phyloP scores from a whole-genome alignment of 2,888 invertebrate genomes.

The Nemoura dubitans region DNA sequence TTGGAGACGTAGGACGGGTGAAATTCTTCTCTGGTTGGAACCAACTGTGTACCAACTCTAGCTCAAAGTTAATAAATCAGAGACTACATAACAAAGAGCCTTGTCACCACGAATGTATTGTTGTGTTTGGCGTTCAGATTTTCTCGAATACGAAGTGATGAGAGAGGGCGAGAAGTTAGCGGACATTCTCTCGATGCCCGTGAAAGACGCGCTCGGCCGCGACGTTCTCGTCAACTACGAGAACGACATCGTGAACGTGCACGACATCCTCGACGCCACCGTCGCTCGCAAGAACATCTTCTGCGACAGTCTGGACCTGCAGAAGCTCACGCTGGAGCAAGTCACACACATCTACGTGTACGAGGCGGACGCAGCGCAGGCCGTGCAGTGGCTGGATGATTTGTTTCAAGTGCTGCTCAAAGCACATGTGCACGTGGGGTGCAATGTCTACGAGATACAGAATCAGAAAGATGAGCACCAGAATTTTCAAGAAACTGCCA shows the following conservation, averaged over 20 bases:
- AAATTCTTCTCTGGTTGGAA: too few relatives aligned
- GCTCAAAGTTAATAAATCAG: too few relatives aligned
- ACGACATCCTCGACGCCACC: slow-evolving; percentile 75
- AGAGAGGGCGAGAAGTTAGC: slow-evolving; percentile 80
- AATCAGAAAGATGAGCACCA: slow-evolving; percentile 78
- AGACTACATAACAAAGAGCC: too few relatives aligned
- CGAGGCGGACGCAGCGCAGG: slow-evolving; percentile 77
- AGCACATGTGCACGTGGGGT: slow-evolving; percentile 77
- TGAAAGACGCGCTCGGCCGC: slow-evolving; percentile 79
- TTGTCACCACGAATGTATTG: slow-evolving; percentile 19
- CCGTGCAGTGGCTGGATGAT: slow-evolving; percentile 80
- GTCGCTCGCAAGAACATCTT: slow-evolving; percentile 75
- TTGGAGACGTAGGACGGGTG: too few relatives aligned
- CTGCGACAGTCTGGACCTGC: slow-evolving; percentile 78
- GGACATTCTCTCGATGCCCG: slow-evolving; percentile 79
- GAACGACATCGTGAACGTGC: slow-evolving; percentile 76
- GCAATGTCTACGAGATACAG: slow-evolving; percentile 76
- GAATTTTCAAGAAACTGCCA: slow-evolving; percentile 80
- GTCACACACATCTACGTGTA: slow-evolving; percentile 78
- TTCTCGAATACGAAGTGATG: slow-evolving; percentile 72
- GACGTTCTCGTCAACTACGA: slow-evolving; percentile 75
- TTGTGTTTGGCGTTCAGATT: slow-evolving; percentile 61
- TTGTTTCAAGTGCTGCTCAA: slow-evolving; percentile 75
- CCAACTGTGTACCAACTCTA: too few relatives aligned
- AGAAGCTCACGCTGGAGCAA: slow-evolving; percentile 81